Base-by-base conservation (phyloP, 1,140 invertebrate species). In the Anastrepha ludens region DNA sequence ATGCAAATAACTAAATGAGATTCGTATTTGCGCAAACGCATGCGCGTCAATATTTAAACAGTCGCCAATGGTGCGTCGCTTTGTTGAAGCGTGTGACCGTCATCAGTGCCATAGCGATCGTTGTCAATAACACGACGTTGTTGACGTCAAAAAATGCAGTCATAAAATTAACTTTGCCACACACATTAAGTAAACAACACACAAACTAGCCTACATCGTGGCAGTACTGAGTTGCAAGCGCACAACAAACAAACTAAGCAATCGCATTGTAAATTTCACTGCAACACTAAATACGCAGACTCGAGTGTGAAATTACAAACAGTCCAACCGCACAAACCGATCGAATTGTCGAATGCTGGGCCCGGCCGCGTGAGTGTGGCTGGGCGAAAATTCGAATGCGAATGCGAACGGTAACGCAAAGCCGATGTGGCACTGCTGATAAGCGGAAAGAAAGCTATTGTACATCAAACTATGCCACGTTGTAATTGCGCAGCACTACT, bases 161-260 rank as follows among this genome's bases (percentile, higher is more conserved):
- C 74, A 81, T 81, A 81, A 81, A 81, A 81, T 81, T 50, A 81
- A 81, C 74, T 81, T 81, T 81, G 74, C 47, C 74, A 81, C 74
- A 81, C 44, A 81, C 47, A 55, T 81, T 55, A 81, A 81, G 55
- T 81, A 81, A 81, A 81, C 67, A 74, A n/a, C 41, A 74, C 13
- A 17, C 15, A 65, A 29, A 29, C 64, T 6, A 20, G n/a, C 62
- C 13, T 74, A 74, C 70, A 44, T 44, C 29, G 29, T 29, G 29
- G 29, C 29, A 29, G 29, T 29, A 29, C 50, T 55, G 6, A 2
- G 11, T 55, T 55, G 6, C 50, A 8, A n/a, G 15, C 41, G 74
- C 50, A 41, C 74, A 55, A 50, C 74, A 50, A 74, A 81, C 74
- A 81, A 55, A 81, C 44, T 11, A 55, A 81, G 74, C 74, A 55